Conservation (phyloP, 2,113 vertebrate species). For the Tragelaphus strepsiceros region DNA sequence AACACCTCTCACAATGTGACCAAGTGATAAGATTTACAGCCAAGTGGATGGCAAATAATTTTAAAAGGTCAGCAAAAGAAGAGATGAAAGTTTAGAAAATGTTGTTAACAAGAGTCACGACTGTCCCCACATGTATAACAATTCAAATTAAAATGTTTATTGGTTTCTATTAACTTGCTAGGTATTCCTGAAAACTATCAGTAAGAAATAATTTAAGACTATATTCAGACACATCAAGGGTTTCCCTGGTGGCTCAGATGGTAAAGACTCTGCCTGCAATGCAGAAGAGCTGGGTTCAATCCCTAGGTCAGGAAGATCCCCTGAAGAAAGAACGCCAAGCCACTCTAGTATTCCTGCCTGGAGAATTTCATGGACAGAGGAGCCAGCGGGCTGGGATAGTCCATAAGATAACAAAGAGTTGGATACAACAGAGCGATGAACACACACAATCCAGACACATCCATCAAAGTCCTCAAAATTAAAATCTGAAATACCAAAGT, state of each 20-base stretch:
- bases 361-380: not conserved
- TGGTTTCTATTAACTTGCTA: slow-evolving; percentile 49
- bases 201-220: slow-evolving; percentile 54
- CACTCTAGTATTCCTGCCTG: not conserved
- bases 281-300: not conserved
- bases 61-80: slow-evolving; percentile 52
- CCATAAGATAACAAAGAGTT: not conserved
- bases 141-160: slow-evolving; percentile 56
- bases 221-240: not conserved
- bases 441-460: not conserved
- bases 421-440: not conserved
- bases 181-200: slow-evolving; percentile 29
- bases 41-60: slow-evolving; percentile 60
- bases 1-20: not conserved
- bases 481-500: slow-evolving; percentile 20
- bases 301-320: not conserved
- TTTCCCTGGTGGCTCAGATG: not conserved
- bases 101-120: slow-evolving; percentile 55
- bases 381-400: fast-evolving
- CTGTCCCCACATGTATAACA: slow-evolving; percentile 53
- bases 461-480: not conserved
- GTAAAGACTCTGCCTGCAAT: not conserved
- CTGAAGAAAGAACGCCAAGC: not conserved
- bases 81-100: slow-evolving; percentile 26
- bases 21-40: slow-evolving; percentile 47